Percentiles rank a stretch among this genome's conserved stretches.
Conservation (phyloP, 2,113 vertebrate genomes). For the Empidonax traillii region DNA sequence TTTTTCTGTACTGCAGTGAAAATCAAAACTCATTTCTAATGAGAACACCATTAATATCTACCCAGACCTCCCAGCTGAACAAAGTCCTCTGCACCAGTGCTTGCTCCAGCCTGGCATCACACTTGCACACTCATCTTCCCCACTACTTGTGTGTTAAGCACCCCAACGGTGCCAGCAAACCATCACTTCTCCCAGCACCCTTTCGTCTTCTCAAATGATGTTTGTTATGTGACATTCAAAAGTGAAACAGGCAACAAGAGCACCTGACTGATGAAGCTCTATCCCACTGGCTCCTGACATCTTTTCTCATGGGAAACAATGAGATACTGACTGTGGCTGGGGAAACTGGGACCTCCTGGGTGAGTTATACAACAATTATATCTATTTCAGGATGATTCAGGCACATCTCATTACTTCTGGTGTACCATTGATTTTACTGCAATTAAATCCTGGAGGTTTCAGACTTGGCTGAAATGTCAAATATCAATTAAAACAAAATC, state of each 20-base stretch:
- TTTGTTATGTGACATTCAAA: conserved; percentile 1
- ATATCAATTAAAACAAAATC: background rate
- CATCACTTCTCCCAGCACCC: background rate
- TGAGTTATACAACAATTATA: conserved; percentile 29
- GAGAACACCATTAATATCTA: background rate
- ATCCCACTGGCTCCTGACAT: conserved; percentile 15
- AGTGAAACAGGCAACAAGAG: conserved; percentile 20
- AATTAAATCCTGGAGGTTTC: conserved; percentile 32
- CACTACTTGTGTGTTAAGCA: background rate
- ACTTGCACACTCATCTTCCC: background rate
- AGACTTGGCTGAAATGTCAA: conserved; percentile 25
- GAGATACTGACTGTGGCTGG: conserved; percentile 19
- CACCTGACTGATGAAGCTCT: conserved; percentile 26
- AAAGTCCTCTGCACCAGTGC: background rate
- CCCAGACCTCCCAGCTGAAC: background rate
- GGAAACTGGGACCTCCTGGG: conserved; percentile 9
- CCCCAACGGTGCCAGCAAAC: background rate
- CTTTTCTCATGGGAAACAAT: conserved; percentile 46
- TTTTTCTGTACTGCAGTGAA: background rate
- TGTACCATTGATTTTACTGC: conserved; percentile 24
- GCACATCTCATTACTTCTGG: conserved; percentile 6
- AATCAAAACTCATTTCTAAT: background rate
- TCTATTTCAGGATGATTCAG: conserved; percentile 55
- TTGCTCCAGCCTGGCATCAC: background rate
- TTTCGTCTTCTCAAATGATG: background rate